These are phyloP conservation scores for Brotula barbata DNA, from an alignment of 2,797 vertebrate species.

Conservation along the genomic window DNA sequence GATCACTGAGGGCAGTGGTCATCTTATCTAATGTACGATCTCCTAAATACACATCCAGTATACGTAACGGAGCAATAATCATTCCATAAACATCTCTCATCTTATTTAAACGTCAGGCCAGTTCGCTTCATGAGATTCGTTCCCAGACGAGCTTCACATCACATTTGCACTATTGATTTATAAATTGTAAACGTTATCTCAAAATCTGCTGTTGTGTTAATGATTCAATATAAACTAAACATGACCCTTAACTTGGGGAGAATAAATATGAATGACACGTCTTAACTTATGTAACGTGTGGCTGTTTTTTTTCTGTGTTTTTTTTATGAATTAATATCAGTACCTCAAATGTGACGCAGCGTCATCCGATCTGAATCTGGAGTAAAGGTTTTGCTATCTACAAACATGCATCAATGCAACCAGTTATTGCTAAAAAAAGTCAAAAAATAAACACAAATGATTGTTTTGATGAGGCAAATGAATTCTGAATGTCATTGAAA, in stretches of 20 bases:
- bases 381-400: not conserved
- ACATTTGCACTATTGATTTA: constrained; percentile 34
- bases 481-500: not conserved
- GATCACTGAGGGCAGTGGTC: too few species aligned
- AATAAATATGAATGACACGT: constrained; percentile 39
- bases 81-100: too few species aligned
- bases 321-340: constrained; percentile 2
- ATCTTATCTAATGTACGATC: too few species aligned
- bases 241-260: too few species aligned
- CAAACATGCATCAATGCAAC: not conserved
- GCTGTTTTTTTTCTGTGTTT: not conserved
- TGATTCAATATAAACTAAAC: too few species aligned
- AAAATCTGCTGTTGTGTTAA: too few species aligned
- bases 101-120: constrained; percentile 13
- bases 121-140: not conserved
- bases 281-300: not conserved
- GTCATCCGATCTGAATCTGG: too few species aligned
- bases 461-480: not conserved
- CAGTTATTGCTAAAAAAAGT: not conserved
- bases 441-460: not conserved
- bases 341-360: not conserved
- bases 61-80: too few species aligned
- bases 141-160: not conserved
- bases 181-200: too few species aligned
- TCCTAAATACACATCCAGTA: too few species aligned